Conservation (phyloP, 2,888 invertebrate genomes). For the Aleiodes alternator region DNA sequence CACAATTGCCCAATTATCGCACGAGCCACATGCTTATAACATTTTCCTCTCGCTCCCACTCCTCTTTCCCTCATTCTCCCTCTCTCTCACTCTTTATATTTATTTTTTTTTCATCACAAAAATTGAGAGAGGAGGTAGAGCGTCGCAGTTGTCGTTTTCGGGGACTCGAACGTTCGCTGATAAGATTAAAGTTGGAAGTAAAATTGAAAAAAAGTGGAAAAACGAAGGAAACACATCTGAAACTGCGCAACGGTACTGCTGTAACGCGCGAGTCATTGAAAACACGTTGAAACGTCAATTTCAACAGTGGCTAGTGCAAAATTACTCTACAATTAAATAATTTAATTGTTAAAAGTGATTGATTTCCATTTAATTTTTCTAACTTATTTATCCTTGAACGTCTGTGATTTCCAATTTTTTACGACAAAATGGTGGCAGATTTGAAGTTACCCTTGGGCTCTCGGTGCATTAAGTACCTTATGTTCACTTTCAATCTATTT, state of each 20-base stretch:
- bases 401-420: not conserved
- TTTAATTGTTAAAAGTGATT: not conserved
- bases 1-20: not conserved
- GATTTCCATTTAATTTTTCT: not conserved
- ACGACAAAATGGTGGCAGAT: conserved; percentile 56
- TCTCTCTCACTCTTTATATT: not conserved
- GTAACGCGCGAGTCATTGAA: conserved; percentile 2
- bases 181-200: conserved; percentile 24
- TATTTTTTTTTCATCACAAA: conserved; percentile 18
- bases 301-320: not conserved
- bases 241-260: not conserved
- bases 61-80: not conserved
- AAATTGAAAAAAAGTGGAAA: not conserved
- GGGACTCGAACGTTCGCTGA: conserved; percentile 27
- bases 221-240: not conserved
- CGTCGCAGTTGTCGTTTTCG: conserved; percentile 21
- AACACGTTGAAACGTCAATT: conserved; percentile 10
- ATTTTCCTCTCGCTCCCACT: not conserved
- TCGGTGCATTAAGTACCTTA: conserved; percentile 82
- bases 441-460: conserved; percentile 75
- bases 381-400: not conserved
- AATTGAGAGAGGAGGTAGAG: not conserved
- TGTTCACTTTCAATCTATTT: conserved; percentile 84
- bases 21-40: conserved; percentile 12
- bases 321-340: too few relatives aligned